Conservation (phyloP, 2,888 invertebrate species). For the Aspidiotus rigidus region DNA sequence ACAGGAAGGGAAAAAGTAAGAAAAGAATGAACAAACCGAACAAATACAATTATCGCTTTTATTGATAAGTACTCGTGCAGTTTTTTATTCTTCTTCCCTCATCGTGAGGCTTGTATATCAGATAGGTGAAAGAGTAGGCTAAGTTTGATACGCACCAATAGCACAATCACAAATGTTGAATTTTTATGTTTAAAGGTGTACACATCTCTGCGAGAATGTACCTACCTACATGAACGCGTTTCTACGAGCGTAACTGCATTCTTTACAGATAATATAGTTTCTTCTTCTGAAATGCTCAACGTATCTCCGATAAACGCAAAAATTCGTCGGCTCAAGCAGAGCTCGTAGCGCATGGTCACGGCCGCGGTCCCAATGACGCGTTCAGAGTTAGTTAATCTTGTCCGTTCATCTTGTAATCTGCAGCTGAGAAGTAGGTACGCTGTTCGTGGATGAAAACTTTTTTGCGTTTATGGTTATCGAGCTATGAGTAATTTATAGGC, state of each 20-base stretch:
- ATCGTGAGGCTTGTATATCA: background rate
- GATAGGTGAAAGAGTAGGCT: background rate
- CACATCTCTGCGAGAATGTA: too few species aligned
- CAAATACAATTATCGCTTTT: constrained; percentile 27
- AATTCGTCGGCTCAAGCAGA: background rate
- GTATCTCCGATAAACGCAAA: background rate
- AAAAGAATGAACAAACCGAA: background rate
- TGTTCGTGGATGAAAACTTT: background rate
- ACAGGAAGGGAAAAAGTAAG: background rate
- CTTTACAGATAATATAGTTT: constrained; percentile 2
- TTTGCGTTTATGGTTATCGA: constrained; percentile 4
- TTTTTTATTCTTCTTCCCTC: constrained; percentile 15
- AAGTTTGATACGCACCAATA: background rate
- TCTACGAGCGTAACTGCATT: background rate
- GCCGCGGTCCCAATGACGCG: background rate
- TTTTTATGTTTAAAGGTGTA: background rate
- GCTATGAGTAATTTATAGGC: constrained; percentile 1
- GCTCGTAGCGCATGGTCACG: background rate
- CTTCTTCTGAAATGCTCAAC: background rate
- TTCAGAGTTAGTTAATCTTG: background rate
- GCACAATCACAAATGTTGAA: background rate
- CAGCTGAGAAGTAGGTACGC: background rate
- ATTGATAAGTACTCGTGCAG: constrained; percentile 24
- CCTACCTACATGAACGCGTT: background rate
- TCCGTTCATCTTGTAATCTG: background rate